phyloP scores from a whole-genome alignment of 2,888 invertebrate genomes.

The Cheilosia scutellata region DNA sequence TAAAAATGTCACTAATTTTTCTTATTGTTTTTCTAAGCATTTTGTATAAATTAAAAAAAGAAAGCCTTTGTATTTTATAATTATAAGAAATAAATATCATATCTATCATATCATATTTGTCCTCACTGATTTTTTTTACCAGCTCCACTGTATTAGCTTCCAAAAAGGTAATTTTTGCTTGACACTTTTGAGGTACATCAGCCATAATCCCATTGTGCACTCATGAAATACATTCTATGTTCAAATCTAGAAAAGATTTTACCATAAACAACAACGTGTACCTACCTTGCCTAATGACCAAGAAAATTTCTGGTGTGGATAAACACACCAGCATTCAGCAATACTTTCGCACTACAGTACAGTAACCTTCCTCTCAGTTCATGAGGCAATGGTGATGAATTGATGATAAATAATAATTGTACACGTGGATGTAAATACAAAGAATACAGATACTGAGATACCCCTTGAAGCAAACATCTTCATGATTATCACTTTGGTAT shows the following conservation, averaged over 20 bases:
- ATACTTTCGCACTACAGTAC: neutral
- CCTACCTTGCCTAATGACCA: slow-evolving; percentile 37
- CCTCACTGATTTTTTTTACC: too few relatives aligned
- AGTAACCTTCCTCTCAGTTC: too few relatives aligned
- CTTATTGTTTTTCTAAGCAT: too few relatives aligned
- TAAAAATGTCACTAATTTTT: too few relatives aligned
- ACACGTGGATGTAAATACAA: neutral
- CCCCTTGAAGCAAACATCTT: neutral
- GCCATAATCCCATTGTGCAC: too few relatives aligned
- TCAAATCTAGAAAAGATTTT: slow-evolving; percentile 30
- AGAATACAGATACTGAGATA: neutral
- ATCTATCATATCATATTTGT: too few relatives aligned
- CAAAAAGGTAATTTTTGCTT: too few relatives aligned
- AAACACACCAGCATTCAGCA: slow-evolving; percentile 10
- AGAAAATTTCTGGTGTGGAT: slow-evolving; percentile 37
- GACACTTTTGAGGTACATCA: too few relatives aligned
- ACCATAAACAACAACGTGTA: slow-evolving; percentile 42
- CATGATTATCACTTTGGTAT: neutral
- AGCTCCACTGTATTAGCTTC: too few relatives aligned
- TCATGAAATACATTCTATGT: neutral
- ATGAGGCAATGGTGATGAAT: neutral
- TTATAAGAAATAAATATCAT: too few relatives aligned
- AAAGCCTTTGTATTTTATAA: too few relatives aligned
- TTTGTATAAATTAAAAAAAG: too few relatives aligned
- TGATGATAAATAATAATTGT: slow-evolving; percentile 1